phyloP scores from a whole-genome alignment of 2,888 invertebrate species.

The Oscheius sp. region DNA sequence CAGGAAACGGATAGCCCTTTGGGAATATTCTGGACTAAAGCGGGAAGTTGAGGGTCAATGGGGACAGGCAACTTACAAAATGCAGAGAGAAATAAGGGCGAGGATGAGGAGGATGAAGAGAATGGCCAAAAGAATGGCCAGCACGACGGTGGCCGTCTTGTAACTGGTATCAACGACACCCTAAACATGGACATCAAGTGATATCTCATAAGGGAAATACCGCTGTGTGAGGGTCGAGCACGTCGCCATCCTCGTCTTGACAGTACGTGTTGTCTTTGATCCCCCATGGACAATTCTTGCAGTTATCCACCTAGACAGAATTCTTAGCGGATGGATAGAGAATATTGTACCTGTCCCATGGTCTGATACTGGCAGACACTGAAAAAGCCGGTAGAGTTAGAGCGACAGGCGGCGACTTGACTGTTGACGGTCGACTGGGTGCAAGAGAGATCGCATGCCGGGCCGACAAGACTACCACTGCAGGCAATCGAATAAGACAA shows the following conservation, averaged over 20 bases:
- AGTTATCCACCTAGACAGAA: constrained; percentile 60
- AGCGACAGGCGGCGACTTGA: constrained; percentile 53
- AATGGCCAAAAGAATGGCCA: constrained; percentile 54
- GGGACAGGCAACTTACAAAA: constrained; percentile 22
- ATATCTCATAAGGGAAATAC: constrained; percentile 31
- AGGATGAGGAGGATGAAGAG: constrained; percentile 42
- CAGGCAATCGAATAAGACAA: constrained; percentile 65
- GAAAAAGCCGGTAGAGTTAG: constrained; percentile 63
- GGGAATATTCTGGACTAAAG: constrained; percentile 6
- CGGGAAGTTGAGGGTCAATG: not conserved
- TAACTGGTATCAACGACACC: constrained; percentile 60
- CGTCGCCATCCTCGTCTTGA: constrained; percentile 59
- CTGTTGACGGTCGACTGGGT: constrained; percentile 52
- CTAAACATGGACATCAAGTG: constrained; percentile 19
- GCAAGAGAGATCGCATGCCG: constrained; percentile 66
- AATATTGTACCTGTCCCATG: constrained; percentile 41
- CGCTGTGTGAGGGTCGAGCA: constrained; percentile 55
- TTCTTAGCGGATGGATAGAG: not conserved
- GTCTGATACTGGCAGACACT: constrained; percentile 58
- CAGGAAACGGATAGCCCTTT: not conserved
- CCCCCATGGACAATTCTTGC: constrained; percentile 70
- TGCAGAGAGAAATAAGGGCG: constrained; percentile 14
- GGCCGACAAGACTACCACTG: constrained; percentile 62
- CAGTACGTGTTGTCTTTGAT: constrained; percentile 63
- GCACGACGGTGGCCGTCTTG: constrained; percentile 61